Conservation (phyloP, 2,888 invertebrate genomes). For the Opisthograptis luteolata region DNA sequence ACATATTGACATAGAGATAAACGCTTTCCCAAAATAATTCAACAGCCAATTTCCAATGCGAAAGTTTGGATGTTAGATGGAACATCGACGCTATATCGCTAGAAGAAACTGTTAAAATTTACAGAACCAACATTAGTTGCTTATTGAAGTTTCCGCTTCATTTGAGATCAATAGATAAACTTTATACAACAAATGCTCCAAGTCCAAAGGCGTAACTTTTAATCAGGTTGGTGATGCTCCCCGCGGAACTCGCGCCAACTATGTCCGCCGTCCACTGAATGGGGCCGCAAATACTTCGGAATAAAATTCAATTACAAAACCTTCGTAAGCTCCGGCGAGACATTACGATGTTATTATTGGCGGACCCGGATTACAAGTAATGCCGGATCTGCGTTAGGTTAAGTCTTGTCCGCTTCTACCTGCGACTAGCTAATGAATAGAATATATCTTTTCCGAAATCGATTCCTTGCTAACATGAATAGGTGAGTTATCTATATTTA, state of each 20-base stretch:
- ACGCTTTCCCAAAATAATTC: too few relatives aligned
- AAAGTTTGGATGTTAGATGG: too few relatives aligned
- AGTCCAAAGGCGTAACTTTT: slow-evolving; percentile 22
- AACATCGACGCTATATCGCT: too few relatives aligned
- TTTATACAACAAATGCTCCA: slow-evolving; percentile 15
- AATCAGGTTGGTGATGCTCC: slow-evolving; percentile 20
- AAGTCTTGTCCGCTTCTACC: not conserved
- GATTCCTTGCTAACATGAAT: not conserved
- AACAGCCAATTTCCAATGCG: too few relatives aligned
- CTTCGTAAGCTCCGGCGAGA: slow-evolving; percentile 11
- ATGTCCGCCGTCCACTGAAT: slow-evolving; percentile 9
- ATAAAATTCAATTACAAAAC: slow-evolving; percentile 24
- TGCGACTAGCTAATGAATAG: not conserved
- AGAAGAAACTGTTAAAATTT: too few relatives aligned
- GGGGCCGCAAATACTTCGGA: slow-evolving; percentile 18
- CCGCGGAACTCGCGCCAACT: slow-evolving; percentile 13
- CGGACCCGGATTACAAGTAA: slow-evolving; percentile 12
- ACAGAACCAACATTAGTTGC: not conserved
- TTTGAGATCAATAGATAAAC: slow-evolving; percentile 11
- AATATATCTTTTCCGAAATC: not conserved
- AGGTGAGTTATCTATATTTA: too few relatives aligned
- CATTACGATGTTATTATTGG: slow-evolving; percentile 15
- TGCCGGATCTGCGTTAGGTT: not conserved
- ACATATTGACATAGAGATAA: too few relatives aligned
- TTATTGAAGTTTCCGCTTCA: slow-evolving; percentile 4